Evolutionary conservation across 2,113 vertebrate genomes (phyloP).

Genomic region (Cebidichthys violaceus): DNA sequence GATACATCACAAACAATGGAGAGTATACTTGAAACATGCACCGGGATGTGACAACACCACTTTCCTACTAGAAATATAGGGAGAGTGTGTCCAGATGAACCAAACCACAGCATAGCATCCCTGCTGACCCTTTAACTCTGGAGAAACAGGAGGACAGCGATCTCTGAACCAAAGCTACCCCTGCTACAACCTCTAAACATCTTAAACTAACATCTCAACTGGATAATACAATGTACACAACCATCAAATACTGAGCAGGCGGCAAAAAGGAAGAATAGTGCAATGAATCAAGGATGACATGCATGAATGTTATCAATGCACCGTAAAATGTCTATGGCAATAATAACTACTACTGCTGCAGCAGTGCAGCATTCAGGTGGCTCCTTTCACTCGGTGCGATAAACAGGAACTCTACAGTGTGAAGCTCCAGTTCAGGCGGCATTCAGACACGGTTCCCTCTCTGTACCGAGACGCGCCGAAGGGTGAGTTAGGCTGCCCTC

Average conservation of each 20-base stretch:
- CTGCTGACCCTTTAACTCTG: neutral
- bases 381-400: too few relatives aligned
- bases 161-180: too few relatives aligned
- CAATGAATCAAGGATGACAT: neutral
- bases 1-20: too few relatives aligned
- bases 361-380: too few relatives aligned
- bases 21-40: neutral
- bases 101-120: neutral
- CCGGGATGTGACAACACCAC: neutral
- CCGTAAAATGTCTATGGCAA: neutral
- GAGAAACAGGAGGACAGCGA: neutral
- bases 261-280: neutral
- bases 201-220: neutral
- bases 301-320: neutral
- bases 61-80: neutral
- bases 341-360: neutral
- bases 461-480: neutral
- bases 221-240: neutral
- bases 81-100: neutral
- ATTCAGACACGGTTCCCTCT: neutral
- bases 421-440: neutral
- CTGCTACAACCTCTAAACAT: neutral
- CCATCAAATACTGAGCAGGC: neutral
- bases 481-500: slow-evolving; percentile 41
- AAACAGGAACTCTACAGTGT: too few relatives aligned